Percentiles rank a stretch among this genome's conserved stretches.
Conservation (phyloP, 92 coral and sea anemone species). For the Epizoanthus fatuus region DNA sequence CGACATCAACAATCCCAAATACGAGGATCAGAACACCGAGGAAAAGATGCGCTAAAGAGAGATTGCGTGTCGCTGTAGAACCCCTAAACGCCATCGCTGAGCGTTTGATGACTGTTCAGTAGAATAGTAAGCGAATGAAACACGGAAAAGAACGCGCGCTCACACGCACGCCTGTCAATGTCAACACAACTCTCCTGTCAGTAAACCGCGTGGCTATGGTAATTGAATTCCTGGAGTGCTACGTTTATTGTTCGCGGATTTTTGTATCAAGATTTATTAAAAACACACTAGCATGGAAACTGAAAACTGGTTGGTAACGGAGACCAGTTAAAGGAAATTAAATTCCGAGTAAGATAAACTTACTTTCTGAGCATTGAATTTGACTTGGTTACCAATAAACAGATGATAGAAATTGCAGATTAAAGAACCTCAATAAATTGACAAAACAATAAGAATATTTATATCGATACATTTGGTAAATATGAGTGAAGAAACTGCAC, state of each 20-base stretch:
- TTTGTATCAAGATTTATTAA: not conserved
- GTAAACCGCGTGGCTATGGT: conserved; percentile 15
- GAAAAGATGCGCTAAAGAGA: conserved; percentile 18
- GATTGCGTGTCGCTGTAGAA: not conserved
- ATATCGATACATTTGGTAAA: no score
- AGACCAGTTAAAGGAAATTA: no score
- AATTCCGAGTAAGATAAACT: no score
- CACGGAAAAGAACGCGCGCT: not conserved
- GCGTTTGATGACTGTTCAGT: not conserved
- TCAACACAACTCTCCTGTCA: conserved; percentile 22
- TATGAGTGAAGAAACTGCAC: no score
- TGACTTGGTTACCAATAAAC: no score
- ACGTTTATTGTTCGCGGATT: conserved; percentile 6
- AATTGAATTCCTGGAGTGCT: conserved; percentile 37
- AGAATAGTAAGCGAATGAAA: not conserved
- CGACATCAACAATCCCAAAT: conserved; percentile 17
- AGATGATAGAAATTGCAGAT: no score
- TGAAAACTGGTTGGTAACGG: not conserved
- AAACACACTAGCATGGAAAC: conserved; percentile 1
- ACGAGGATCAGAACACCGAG: conserved; percentile 24
- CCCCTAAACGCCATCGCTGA: conserved; percentile 15
- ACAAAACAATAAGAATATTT: no score
- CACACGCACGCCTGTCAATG: not conserved
- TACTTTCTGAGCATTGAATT: no score
- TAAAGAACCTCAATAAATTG: no score